These are phyloP conservation scores for Euphysa ruthae DNA, from an alignment of 30 jellyfish, hydroid and myxozoan species.

Conservation along the genomic window DNA sequence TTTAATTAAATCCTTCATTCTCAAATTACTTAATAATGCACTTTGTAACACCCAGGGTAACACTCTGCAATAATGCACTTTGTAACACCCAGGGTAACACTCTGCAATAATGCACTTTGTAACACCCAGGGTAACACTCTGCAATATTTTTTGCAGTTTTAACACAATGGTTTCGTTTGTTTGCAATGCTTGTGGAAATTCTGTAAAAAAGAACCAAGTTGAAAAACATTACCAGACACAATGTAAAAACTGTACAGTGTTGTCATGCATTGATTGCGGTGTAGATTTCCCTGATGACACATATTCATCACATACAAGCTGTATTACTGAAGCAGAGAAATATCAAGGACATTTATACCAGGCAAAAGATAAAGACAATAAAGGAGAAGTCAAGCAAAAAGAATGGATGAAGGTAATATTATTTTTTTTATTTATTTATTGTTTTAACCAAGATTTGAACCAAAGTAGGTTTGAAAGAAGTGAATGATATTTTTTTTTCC, in stretches of 20 bases:
- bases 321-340: slow-evolving; percentile 91
- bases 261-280: slow-evolving; percentile 96
- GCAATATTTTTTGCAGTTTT: too few relatives aligned
- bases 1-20: too few relatives aligned
- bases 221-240: slow-evolving; percentile 83
- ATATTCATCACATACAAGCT: slow-evolving; percentile 73
- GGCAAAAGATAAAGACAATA: slow-evolving; percentile 79
- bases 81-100: too few relatives aligned
- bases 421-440: background rate
- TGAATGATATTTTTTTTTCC: too few relatives aligned
- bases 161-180: slow-evolving; percentile 78
- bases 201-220: slow-evolving; percentile 90
- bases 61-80: too few relatives aligned
- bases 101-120: too few relatives aligned
- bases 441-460: too few relatives aligned
- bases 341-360: slow-evolving; percentile 91
- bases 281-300: slow-evolving; percentile 83
- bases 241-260: slow-evolving; percentile 80
- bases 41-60: too few relatives aligned
- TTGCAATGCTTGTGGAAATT: slow-evolving; percentile 93
- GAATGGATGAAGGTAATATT: slow-evolving; percentile 80
- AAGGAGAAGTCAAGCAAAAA: slow-evolving; percentile 89
- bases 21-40: too few relatives aligned
- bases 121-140: too few relatives aligned
- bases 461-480: too few relatives aligned